A percentile compares a stretch with the other conserved stretches of the same genome.
Evolutionary conservation across 1,140 invertebrate species (phyloP).

Genomic region (Aphelenchoides fujianensis): DNA sequence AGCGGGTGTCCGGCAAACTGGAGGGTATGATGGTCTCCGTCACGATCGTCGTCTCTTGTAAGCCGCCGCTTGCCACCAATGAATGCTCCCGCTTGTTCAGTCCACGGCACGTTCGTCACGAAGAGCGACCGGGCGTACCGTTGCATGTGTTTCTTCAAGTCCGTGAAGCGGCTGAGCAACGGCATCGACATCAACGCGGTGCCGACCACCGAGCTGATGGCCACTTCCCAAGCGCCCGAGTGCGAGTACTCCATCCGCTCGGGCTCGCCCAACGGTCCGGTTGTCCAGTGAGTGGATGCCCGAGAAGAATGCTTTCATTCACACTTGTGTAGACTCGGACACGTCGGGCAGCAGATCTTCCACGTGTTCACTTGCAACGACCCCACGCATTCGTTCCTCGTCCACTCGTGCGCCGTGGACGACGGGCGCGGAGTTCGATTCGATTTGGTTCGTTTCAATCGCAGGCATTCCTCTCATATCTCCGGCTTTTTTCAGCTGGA

Average conservation of each 20-base stretch:
- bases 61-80: no score
- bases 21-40: conserved; percentile 56
- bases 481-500: conserved; percentile 38
- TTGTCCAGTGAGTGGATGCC: not conserved
- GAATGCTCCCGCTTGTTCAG: no score
- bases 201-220: conserved; percentile 53
- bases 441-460: conserved; percentile 43
- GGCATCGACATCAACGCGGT: conserved; percentile 52
- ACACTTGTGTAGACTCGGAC: conserved; percentile 37
- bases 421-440: conserved; percentile 53
- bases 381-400: conserved; percentile 50
- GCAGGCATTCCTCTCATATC: not conserved
- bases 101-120: conserved; percentile 60
- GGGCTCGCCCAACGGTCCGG: conserved; percentile 17
- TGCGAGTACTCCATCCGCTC: conserved; percentile 28
- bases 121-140: conserved; percentile 53
- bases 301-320: not conserved
- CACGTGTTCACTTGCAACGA: conserved; percentile 61
- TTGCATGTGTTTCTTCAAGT: conserved; percentile 61
- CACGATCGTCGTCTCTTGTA: conserved; percentile 59
- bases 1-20: conserved; percentile 50
- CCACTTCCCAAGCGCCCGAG: conserved; percentile 53
- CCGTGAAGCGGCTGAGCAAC: conserved; percentile 55
- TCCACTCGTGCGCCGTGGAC: conserved; percentile 58
- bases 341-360: conserved; percentile 59